These are phyloP conservation scores for Drosophila mimetica DNA, from an alignment of 2,888 invertebrate genomes.

Conservation along the genomic window DNA sequence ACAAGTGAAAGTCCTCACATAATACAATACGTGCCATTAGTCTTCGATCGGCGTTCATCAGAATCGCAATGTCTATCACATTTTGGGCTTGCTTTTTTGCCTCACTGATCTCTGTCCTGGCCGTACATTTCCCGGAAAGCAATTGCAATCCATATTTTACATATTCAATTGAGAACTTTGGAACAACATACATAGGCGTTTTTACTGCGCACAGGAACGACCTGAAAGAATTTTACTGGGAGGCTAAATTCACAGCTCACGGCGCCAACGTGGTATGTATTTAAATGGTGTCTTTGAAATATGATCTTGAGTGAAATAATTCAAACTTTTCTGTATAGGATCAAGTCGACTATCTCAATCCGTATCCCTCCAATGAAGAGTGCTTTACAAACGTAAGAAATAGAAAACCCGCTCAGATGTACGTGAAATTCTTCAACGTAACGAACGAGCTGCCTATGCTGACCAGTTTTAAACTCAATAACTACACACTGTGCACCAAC, in stretches of 20 bases:
- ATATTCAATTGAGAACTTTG: background rate
- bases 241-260: background rate
- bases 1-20: too few relatives aligned
- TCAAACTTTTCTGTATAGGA: background rate
- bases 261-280: background rate
- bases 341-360: conserved; percentile 4
- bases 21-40: background rate
- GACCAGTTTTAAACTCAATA: background rate
- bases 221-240: conserved; percentile 3
- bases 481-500: background rate
- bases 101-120: background rate
- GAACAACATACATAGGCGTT: background rate
- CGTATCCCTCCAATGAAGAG: background rate
- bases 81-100: background rate
- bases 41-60: background rate
- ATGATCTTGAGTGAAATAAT: background rate
- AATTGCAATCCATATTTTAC: background rate
- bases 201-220: conserved; percentile 1
- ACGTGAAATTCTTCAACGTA: background rate
- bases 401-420: background rate
- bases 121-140: background rate
- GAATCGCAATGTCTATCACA: background rate
- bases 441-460: conserved; percentile 4
- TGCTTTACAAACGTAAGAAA: background rate
- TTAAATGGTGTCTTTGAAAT: background rate